phyloP scores from a whole-genome alignment of 2,113 vertebrate genomes.

The Clupea harengus region DNA sequence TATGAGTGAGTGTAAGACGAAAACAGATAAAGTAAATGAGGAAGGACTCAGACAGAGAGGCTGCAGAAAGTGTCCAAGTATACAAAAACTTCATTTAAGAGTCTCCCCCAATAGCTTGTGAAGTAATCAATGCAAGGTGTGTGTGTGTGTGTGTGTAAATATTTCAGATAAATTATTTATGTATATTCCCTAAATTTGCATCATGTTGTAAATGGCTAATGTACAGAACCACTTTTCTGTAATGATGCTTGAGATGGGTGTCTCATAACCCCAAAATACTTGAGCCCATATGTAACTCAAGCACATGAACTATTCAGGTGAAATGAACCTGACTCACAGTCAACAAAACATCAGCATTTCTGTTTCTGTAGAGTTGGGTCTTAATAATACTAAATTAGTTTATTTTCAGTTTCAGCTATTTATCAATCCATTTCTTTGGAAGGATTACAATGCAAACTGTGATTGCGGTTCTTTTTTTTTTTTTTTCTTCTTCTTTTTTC shows the following conservation, averaged over 20 bases:
- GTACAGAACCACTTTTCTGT: constrained; percentile 44
- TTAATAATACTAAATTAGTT: neutral
- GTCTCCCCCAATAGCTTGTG: constrained; percentile 14
- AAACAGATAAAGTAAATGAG: neutral
- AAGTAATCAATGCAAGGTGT: constrained; percentile 41
- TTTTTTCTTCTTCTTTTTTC: neutral
- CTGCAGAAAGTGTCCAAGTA: neutral
- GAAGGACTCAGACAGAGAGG: constrained; percentile 27
- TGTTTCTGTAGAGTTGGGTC: neutral
- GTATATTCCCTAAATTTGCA: neutral
- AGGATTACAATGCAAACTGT: neutral
- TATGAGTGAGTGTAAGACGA: neutral
- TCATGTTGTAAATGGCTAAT: constrained; percentile 46
- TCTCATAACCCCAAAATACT: neutral
- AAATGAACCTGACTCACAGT: neutral
- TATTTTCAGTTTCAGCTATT: neutral
- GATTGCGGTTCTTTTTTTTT: neutral
- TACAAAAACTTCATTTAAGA: neutral
- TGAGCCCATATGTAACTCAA: neutral
- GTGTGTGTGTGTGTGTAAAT: constrained; percentile 46
- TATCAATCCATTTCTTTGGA: neutral
- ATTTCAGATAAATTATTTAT: constrained; percentile 64
- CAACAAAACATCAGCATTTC: neutral
- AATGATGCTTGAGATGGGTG: constrained; percentile 34
- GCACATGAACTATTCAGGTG: neutral